Evolutionary conservation across 2,888 invertebrate species (phyloP).

Genomic region (Drosophila testacea): DNA sequence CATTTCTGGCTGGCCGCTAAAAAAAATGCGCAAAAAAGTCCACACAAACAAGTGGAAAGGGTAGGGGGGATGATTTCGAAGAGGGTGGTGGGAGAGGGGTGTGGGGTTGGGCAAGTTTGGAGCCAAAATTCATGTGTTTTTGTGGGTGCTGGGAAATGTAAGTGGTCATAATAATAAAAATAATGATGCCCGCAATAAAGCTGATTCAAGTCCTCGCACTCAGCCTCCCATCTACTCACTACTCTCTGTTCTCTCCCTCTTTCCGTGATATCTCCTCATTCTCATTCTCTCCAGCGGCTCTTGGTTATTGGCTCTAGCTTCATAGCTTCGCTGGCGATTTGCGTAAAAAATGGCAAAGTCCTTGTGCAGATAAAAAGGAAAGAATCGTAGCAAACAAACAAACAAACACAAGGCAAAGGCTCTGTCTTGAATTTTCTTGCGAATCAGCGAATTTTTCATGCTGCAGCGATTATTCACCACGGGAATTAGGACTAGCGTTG

Average conservation of each 20-base stretch:
- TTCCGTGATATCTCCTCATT: conserved; percentile 4
- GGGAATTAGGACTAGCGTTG: conserved; percentile 32
- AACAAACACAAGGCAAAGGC: conserved; percentile 21
- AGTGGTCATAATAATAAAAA: conserved; percentile 84
- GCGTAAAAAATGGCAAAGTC: conserved; percentile 76
- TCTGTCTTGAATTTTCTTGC: conserved; percentile 57
- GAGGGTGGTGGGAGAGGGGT: no score
- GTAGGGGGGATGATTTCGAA: not conserved
- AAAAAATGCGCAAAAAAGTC: conserved; percentile 45
- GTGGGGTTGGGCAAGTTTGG: not conserved
- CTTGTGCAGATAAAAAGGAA: conserved; percentile 59
- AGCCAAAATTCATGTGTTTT: conserved; percentile 67
- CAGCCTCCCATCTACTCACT: conserved; percentile 12
- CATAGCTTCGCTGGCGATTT: conserved; percentile 62
- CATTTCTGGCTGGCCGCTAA: conserved; percentile 58
- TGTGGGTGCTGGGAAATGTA: conserved; percentile 70
- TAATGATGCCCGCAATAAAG: conserved; percentile 84
- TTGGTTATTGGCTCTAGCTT: conserved; percentile 58
- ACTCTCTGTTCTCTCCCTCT: not conserved
- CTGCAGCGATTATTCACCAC: conserved; percentile 78
- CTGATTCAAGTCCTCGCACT: conserved; percentile 81
- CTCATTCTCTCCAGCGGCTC: not conserved
- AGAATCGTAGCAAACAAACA: conserved; percentile 22
- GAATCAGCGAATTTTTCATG: conserved; percentile 80
- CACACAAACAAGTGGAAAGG: conserved; percentile 10